Evolutionary conservation across 2,113 vertebrate genomes (phyloP).

Genomic region (Xyliphius kryptos): DNA sequence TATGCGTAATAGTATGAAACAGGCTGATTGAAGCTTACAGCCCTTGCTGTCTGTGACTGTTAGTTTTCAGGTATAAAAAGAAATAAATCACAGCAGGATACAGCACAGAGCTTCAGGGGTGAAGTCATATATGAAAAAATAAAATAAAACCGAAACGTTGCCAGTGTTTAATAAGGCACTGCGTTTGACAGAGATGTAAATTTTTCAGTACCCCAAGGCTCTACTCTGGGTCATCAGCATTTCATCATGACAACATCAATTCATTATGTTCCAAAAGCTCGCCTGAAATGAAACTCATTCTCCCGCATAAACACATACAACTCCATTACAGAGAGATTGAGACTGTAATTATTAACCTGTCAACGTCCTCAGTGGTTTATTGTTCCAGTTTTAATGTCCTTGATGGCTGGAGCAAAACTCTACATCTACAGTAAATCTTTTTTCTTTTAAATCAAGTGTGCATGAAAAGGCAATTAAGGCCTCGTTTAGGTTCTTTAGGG

Average conservation of each 20-base stretch:
- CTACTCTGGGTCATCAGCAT: background rate
- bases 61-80: too few species aligned
- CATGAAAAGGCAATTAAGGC: conserved; percentile 31
- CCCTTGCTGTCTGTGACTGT: too few species aligned
- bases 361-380: conserved; percentile 2
- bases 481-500: conserved; percentile 26
- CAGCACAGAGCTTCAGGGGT: too few species aligned
- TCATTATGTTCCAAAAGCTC: conserved; percentile 9
- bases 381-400: conserved; percentile 17
- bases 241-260: conserved; percentile 24
- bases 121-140: too few species aligned
- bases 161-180: conserved; percentile 3
- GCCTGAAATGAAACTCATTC: conserved; percentile 15
- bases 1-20: too few species aligned
- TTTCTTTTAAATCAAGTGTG: background rate
- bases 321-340: conserved; percentile 25
- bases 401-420: conserved; percentile 24
- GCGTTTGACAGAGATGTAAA: conserved; percentile 11
- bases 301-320: conserved; percentile 10
- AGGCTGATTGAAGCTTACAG: too few species aligned
- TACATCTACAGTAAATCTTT: conserved; percentile 4
- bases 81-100: too few species aligned
- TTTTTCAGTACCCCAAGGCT: conserved; percentile 8
- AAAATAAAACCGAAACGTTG: background rate
- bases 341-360: conserved; percentile 39